Conservation (phyloP, 1,140 invertebrate genomes). For the Stratiolaelaps scimitus region DNA sequence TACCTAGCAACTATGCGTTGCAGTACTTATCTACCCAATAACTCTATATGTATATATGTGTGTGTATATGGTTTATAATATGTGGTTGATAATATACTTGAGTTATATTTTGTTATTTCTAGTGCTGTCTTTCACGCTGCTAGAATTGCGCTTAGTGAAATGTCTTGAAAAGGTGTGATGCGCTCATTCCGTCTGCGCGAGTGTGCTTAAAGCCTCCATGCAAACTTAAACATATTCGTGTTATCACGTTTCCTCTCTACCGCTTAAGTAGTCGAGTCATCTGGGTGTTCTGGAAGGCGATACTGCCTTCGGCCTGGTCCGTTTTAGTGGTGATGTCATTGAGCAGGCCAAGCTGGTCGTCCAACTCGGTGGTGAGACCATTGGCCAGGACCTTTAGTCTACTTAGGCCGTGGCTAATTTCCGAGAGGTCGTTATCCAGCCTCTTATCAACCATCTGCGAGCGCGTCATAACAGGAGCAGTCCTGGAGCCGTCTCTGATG, state of each 20-base stretch:
- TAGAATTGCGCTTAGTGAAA: too few species aligned
- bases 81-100: too few species aligned
- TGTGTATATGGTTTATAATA: too few species aligned
- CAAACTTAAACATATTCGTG: too few species aligned
- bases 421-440: not conserved
- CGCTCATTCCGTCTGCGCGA: too few species aligned
- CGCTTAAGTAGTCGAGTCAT: conserved; percentile 23
- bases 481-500: not conserved
- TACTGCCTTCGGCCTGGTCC: not conserved
- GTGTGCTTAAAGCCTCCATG: too few species aligned
- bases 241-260: not conserved
- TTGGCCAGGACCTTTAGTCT: conserved; percentile 11
- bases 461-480: not conserved
- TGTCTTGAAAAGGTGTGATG: too few species aligned
- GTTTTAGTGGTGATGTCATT: not conserved
- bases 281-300: conserved; percentile 20
- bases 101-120: too few species aligned
- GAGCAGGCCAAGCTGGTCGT: conserved; percentile 4
- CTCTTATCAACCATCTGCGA: conserved; percentile 19
- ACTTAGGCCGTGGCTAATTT: conserved; percentile 11
- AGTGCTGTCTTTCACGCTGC: too few species aligned
- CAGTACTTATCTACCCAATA: too few species aligned
- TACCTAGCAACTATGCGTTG: too few species aligned
- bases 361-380: conserved; percentile 20
- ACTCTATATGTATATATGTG: too few species aligned